Percentiles rank a stretch among this genome's conserved stretches.
phyloP scores from a whole-genome alignment of 2,797 vertebrate species.

The Leptoclinus maculatus region DNA sequence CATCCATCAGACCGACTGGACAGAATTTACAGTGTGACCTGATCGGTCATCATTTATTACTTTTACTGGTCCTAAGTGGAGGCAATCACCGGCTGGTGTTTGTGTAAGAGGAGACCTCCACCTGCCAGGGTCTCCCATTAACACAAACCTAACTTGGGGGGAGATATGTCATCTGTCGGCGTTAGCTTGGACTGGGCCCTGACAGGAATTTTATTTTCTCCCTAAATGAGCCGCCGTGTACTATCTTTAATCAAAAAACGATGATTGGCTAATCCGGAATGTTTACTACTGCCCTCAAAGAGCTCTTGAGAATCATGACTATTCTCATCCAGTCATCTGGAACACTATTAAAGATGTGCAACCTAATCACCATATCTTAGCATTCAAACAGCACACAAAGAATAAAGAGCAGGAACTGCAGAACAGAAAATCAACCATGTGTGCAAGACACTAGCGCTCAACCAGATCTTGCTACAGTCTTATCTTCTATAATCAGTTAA shows the following conservation, averaged over 20 bases:
- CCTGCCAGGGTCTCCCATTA: conserved; percentile 81
- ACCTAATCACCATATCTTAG: conserved; percentile 67
- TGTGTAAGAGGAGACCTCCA: conserved; percentile 82
- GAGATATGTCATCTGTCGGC: conserved; percentile 70
- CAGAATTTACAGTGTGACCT: conserved; percentile 82
- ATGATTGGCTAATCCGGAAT: conserved; percentile 20
- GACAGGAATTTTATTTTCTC: conserved; percentile 25
- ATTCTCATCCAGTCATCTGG: conserved; percentile 48
- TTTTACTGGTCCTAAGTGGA: conserved; percentile 83
- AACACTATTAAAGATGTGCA: conserved; percentile 68
- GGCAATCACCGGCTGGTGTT: conserved; percentile 80
- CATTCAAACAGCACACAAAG: conserved; percentile 60
- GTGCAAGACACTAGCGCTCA: conserved; percentile 69
- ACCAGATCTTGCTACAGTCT: conserved; percentile 56
- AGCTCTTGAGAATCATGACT: conserved; percentile 22
- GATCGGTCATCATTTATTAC: conserved; percentile 84
- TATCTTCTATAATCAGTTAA: conserved; percentile 69
- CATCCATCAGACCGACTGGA: conserved; percentile 77
- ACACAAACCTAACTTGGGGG: conserved; percentile 73
- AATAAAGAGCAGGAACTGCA: conserved; percentile 51
- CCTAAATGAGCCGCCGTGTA: conserved; percentile 38
- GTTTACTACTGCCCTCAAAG: conserved; percentile 4
- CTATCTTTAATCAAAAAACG: conserved; percentile 49
- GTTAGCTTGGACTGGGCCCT: conserved; percentile 29
- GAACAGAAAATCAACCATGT: conserved; percentile 63